phyloP scores from a whole-genome alignment of 2,113 vertebrate species.

The Barnardius zonarius region DNA sequence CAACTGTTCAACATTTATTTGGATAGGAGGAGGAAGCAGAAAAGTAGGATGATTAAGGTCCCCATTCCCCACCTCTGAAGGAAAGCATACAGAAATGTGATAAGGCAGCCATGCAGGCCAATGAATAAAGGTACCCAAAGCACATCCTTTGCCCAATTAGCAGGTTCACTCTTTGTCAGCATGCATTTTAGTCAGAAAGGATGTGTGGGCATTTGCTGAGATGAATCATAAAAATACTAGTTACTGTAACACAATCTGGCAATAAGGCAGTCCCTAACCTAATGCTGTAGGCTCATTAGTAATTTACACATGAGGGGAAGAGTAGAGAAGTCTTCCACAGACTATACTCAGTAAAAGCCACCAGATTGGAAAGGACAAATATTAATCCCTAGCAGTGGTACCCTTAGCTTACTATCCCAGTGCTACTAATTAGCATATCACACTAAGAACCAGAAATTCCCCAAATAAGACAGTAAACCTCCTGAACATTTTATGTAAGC shows the following conservation, averaged over 20 bases:
- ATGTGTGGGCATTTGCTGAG: background rate
- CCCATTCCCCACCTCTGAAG: background rate
- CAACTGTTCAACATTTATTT: background rate
- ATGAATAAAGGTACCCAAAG: background rate
- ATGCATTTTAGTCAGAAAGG: background rate
- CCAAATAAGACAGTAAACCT: background rate
- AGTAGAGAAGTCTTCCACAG: background rate
- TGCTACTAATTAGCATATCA: background rate
- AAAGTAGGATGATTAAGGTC: background rate
- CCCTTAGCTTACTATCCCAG: background rate
- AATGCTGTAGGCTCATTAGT: background rate
- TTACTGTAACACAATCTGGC: background rate
- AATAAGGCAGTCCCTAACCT: background rate
- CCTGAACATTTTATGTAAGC: background rate
- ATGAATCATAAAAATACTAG: background rate
- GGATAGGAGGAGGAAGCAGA: background rate
- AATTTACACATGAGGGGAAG: background rate
- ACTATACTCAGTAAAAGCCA: background rate
- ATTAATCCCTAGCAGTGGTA: background rate
- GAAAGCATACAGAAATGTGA: fast-evolving
- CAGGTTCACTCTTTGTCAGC: background rate
- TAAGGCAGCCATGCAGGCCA: fast-evolving
- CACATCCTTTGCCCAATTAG: background rate
- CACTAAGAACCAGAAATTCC: background rate
- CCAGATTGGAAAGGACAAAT: background rate